A percentile compares a stretch with the other conserved stretches of the same genome.
These are phyloP conservation scores for Agrilus cyanescens DNA, from an alignment of 2,888 invertebrate genomes.

Conservation along the genomic window DNA sequence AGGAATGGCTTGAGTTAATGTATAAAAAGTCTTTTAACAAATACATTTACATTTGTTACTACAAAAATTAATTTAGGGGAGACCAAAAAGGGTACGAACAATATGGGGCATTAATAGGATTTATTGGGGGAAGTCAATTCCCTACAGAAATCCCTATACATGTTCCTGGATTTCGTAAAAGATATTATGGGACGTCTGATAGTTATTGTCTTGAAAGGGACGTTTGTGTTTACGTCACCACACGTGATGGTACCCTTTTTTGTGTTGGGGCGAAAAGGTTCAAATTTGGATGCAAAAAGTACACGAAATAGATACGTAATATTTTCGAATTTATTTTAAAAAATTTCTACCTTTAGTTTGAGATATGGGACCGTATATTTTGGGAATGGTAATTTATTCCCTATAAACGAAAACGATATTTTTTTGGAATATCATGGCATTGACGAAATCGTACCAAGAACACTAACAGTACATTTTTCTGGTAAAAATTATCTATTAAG, in stretches of 20 bases:
- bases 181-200: conserved; percentile 21
- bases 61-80: conserved; percentile 20
- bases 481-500: conserved; percentile 30
- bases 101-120: conserved; percentile 51
- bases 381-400: conserved; percentile 32
- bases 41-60: not conserved
- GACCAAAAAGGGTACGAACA: conserved; percentile 44
- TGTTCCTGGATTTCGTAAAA: conserved; percentile 31
- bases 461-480: conserved; percentile 38
- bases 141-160: conserved; percentile 36
- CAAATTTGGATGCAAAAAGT: conserved; percentile 45
- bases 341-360: conserved; percentile 33
- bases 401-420: conserved; percentile 40
- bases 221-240: conserved; percentile 26
- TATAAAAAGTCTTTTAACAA: conserved; percentile 30
- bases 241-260: conserved; percentile 45
- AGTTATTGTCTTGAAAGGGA: conserved; percentile 20
- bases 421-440: conserved; percentile 39
- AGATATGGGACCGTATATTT: conserved; percentile 42
- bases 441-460: conserved; percentile 34
- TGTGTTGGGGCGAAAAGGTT: conserved; percentile 42
- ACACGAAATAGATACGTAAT: conserved; percentile 24
- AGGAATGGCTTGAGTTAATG: conserved; percentile 45
- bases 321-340: not conserved
- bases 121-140: conserved; percentile 37